Percentiles rank a stretch among this genome's conserved stretches.
Evolutionary conservation across 2,888 invertebrate genomes (phyloP).

Genomic region (Blastobasis lacticolella): DNA sequence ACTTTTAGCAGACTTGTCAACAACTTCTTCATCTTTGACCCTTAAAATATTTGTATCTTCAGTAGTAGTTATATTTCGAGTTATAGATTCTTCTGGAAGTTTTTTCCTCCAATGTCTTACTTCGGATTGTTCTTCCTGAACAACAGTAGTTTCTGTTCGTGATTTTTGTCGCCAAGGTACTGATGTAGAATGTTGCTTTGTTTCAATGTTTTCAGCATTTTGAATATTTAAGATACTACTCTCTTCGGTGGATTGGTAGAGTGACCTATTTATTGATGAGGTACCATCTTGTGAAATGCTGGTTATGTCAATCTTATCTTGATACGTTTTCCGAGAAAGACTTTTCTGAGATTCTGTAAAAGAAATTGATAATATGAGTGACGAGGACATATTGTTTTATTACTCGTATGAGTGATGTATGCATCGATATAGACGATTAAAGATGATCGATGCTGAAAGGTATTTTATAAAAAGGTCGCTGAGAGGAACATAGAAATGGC

Average conservation of each 20-base stretch:
- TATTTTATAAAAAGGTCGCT: too few relatives aligned
- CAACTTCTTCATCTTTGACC: slow-evolving; percentile 15
- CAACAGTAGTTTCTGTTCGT: slow-evolving; percentile 14
- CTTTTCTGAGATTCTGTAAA: slow-evolving; percentile 47
- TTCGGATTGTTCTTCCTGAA: slow-evolving; percentile 23
- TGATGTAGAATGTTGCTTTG: slow-evolving; percentile 28
- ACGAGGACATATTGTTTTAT: too few relatives aligned
- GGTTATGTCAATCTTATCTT: slow-evolving; percentile 37
- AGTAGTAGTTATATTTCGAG: slow-evolving; percentile 14
- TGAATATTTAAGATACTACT: slow-evolving; percentile 49
- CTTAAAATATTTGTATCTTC: slow-evolving; percentile 24
- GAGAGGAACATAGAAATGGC: too few relatives aligned
- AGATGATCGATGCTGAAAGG: too few relatives aligned
- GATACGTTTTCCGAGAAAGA: slow-evolving; percentile 31
- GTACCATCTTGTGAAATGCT: slow-evolving; percentile 24
- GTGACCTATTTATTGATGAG: slow-evolving; percentile 25
- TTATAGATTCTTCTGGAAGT: slow-evolving; percentile 17
- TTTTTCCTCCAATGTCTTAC: slow-evolving; percentile 33
- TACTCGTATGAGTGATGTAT: too few relatives aligned
- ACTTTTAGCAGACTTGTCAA: slow-evolving; percentile 10
- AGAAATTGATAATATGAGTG: slow-evolving; percentile 6
- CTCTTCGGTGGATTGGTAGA: slow-evolving; percentile 54
- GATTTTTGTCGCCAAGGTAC: slow-evolving; percentile 54
- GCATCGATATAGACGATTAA: too few relatives aligned
- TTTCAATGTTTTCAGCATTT: slow-evolving; percentile 41